Conservation (phyloP, 1,140 invertebrate species). For the Lysiphlebus fabarum region DNA sequence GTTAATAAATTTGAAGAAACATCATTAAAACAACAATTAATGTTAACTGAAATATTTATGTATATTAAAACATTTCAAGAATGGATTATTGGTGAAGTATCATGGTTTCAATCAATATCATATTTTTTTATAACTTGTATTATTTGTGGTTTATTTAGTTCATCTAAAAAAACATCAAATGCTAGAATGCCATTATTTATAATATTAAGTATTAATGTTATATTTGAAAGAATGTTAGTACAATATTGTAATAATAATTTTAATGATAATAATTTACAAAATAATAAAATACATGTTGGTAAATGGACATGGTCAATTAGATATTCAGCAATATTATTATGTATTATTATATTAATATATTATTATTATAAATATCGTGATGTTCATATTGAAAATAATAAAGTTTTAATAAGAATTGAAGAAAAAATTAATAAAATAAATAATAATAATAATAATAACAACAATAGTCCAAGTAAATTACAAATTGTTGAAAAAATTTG, state of each 20-base stretch:
- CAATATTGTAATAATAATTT: conserved; percentile 39
- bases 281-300: conserved; percentile 36
- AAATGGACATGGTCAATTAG: conserved; percentile 39
- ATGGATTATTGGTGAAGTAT: conserved; percentile 59
- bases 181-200: conserved; percentile 57
- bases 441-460: no score
- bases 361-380: conserved; percentile 42
- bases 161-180: conserved; percentile 52
- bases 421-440: conserved; percentile 35
- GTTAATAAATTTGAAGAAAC: conserved; percentile 57
- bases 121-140: conserved; percentile 57
- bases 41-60: conserved; percentile 61
- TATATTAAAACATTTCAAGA: conserved; percentile 57
- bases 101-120: conserved; percentile 59
- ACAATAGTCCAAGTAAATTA: not conserved
- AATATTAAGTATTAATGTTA: conserved; percentile 51
- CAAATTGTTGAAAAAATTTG: conserved; percentile 4
- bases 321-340: conserved; percentile 36
- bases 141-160: conserved; percentile 57
- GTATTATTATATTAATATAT: conserved; percentile 34
- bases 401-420: conserved; percentile 40
- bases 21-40: conserved; percentile 55
- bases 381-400: conserved; percentile 37
- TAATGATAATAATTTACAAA: conserved; percentile 25
- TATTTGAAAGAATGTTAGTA: conserved; percentile 44